Conservation (phyloP, 2,797 vertebrate species). For the Echiichthys vipera region DNA sequence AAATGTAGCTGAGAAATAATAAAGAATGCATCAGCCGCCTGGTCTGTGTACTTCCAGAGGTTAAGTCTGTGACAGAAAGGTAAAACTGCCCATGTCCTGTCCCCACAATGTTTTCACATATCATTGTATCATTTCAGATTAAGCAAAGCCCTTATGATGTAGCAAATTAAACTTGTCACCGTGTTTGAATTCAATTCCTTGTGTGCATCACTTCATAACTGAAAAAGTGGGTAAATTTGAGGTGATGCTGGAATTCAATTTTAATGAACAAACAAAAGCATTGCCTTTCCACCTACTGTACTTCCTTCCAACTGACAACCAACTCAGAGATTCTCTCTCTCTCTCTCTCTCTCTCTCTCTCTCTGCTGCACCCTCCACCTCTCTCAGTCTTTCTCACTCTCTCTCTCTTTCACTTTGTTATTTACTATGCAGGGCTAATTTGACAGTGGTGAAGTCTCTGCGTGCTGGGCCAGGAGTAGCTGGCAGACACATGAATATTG, state of each 20-base stretch:
- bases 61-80: conserved; percentile 46
- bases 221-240: conserved; percentile 48
- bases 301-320: conserved; percentile 82
- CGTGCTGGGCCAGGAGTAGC: conserved; percentile 87
- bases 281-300: conserved; percentile 72
- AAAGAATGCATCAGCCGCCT: conserved; percentile 18
- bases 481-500: conserved; percentile 93
- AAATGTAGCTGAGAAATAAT: conserved; percentile 10
- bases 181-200: conserved; percentile 40
- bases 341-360: conserved; percentile 59
- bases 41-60: conserved; percentile 13
- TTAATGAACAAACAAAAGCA: conserved; percentile 82
- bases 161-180: conserved; percentile 36
- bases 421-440: conserved; percentile 91
- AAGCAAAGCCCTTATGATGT: conserved; percentile 11
- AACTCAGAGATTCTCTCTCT: conserved; percentile 73
- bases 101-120: conserved; percentile 11
- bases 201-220: conserved; percentile 35
- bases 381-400: conserved; percentile 50
- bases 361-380: conserved; percentile 54
- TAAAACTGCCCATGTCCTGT: conserved; percentile 27
- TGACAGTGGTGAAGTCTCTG: conserved; percentile 86
- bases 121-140: conserved; percentile 38
- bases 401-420: conserved; percentile 75
- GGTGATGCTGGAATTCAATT: conserved; percentile 69